Evolutionary conservation across 2,797 vertebrate genomes (phyloP).

Genomic region (Rhabdomys pumilio): DNA sequence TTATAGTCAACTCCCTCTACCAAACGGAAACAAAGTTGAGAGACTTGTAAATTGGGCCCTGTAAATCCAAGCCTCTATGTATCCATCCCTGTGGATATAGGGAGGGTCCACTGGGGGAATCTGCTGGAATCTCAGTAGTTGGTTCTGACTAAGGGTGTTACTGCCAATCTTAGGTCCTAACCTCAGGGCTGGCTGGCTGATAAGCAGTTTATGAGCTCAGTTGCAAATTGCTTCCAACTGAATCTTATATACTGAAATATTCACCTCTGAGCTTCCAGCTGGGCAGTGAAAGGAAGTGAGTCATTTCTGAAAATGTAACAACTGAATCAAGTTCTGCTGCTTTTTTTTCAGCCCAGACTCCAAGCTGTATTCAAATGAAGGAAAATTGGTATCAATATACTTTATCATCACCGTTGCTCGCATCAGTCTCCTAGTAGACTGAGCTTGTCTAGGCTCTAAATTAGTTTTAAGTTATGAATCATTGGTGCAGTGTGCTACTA

Average conservation of each 20-base stretch:
- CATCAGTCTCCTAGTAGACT: constrained; percentile 5
- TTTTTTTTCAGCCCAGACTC: constrained; percentile 51
- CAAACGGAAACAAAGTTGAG: background rate
- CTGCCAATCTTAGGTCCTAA: constrained; percentile 15
- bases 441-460: constrained; percentile 56
- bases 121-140: background rate
- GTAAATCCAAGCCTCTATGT: background rate
- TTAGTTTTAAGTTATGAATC: constrained; percentile 45
- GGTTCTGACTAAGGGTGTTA: background rate
- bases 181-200: constrained; percentile 51
- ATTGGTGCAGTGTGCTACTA: background rate
- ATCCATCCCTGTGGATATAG: background rate
- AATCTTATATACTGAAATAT: constrained; percentile 81
- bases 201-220: constrained; percentile 69
- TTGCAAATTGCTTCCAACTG: constrained; percentile 77
- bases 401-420: constrained; percentile 54
- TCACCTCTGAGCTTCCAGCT: constrained; percentile 86
- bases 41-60: background rate
- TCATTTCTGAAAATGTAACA: constrained; percentile 87
- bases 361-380: constrained; percentile 68
- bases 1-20: background rate
- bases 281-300: constrained; percentile 85
- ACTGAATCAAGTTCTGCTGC: constrained; percentile 72
- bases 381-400: constrained; percentile 58
- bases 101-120: background rate